Evolutionary conservation across 2,888 invertebrate species (phyloP), one percentile per base, ranked within the genome.

Genomic region (Trachelus stipa): DNA sequence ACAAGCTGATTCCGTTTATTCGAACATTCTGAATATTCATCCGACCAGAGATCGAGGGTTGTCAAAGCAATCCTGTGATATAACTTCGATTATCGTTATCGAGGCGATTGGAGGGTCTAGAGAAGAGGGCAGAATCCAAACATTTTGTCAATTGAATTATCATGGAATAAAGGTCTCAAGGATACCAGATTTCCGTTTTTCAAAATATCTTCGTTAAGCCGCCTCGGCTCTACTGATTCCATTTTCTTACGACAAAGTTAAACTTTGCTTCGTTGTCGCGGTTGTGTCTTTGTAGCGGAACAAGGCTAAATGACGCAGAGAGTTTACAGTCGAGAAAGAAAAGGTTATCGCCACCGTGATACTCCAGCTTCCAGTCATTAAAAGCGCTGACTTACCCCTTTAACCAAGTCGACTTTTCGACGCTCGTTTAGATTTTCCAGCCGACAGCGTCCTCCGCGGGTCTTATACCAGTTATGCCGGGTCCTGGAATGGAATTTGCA

Each of bases 401-500:
- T 56, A 23, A 56, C 23, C 56, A 9, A 23, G 56, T 56, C 56
- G 56, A 23, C 23, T 56, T 56, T 9, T 9, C 23, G 56, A 56
- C 56, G 56, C 23, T 76, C 75, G 78, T 79, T 4, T 83, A 94
- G 94, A 93, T 92, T 31, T 93, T 93, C 34, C 93, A 94, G 73
- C 94, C 94, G 11, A 93, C 93, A 56, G 90, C 93, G 91, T 83
- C 93, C 91, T 89, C 92, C 90, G 86, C 90, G 82, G 94, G 94
- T 69, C 93, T 94, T 73, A 93, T 94, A 73, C 95, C 95, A 11
- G 93, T 95, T 74, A 94, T 94, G 40, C 94, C 94, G 73, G 95
- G 96, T 74, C 95, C 96, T 77, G 96, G 96, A 79, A 95, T 95
- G 91, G 97, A 96, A 91, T 93, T 96, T 83, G 96, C 97, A 15